These are phyloP conservation scores for Rosalia funebris DNA, from an alignment of 2,888 invertebrate species.

Conservation along the genomic window DNA sequence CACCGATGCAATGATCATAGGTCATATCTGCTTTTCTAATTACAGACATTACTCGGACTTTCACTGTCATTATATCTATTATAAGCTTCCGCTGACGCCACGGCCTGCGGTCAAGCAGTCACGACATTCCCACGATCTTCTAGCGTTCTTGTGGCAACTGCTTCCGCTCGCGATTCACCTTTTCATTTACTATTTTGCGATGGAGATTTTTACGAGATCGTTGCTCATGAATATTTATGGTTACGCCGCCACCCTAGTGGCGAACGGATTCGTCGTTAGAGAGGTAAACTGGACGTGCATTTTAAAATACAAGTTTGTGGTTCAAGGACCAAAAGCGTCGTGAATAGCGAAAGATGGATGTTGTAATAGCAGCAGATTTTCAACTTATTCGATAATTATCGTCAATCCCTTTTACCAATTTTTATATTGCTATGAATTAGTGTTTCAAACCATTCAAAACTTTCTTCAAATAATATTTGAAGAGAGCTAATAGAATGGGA, in stretches of 20 bases:
- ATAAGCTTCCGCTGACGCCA: slow-evolving; percentile 47
- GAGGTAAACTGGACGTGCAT: too few relatives aligned
- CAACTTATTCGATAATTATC: too few relatives aligned
- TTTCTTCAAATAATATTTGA: too few relatives aligned
- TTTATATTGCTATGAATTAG: too few relatives aligned
- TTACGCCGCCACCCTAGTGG: neutral
- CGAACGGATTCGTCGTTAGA: too few relatives aligned
- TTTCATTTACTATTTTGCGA: neutral
- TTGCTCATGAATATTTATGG: neutral
- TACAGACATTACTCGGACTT: slow-evolving; percentile 45
- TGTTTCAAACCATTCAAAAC: too few relatives aligned
- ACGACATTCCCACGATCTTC: slow-evolving; percentile 45
- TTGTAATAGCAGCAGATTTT: too few relatives aligned
- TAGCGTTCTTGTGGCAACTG: slow-evolving; percentile 10
- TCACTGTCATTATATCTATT: slow-evolving; percentile 52
- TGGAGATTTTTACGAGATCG: neutral
- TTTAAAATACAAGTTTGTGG: too few relatives aligned
- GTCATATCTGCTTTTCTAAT: slow-evolving; percentile 39
- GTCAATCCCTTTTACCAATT: too few relatives aligned
- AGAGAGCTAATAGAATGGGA: too few relatives aligned
- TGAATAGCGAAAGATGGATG: too few relatives aligned
- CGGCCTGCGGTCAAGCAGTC: slow-evolving; percentile 30
- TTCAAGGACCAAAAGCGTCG: too few relatives aligned
- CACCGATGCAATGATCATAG: slow-evolving; percentile 27
- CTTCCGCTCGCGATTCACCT: neutral